These are phyloP conservation scores for Amphipyra tragopoginis DNA, from an alignment of 2,888 invertebrate species.

Conservation along the genomic window DNA sequence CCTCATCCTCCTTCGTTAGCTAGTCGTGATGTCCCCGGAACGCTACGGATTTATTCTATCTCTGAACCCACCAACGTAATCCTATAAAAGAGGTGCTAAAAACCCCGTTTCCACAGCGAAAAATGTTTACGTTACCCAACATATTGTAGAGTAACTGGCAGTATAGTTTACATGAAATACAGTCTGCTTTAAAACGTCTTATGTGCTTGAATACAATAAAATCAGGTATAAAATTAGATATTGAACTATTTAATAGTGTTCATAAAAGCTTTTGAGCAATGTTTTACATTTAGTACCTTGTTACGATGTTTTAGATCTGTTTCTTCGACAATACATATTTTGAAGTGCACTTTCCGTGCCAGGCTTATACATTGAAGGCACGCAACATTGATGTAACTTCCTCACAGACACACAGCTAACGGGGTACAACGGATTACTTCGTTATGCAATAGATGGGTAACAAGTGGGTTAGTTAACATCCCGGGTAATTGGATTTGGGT, in stretches of 20 bases:
- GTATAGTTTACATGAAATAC: neutral
- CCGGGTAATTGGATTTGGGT: constrained; percentile 46
- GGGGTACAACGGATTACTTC: constrained; percentile 22
- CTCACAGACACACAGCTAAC: constrained; percentile 28
- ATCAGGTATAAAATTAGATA: neutral
- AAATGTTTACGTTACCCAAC: constrained; percentile 15
- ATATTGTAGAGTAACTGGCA: constrained; percentile 7
- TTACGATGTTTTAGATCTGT: constrained; percentile 7
- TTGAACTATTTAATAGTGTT: constrained; percentile 9
- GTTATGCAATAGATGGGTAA: constrained; percentile 45
- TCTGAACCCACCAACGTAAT: constrained; percentile 33
- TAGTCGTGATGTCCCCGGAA: constrained; percentile 45
- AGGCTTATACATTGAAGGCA: constrained; percentile 26
- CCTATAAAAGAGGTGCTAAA: constrained; percentile 42
- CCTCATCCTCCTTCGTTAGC: constrained; percentile 40
- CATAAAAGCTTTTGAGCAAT: constrained; percentile 20
- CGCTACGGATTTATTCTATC: constrained; percentile 40
- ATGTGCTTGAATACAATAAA: neutral
- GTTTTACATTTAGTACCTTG: constrained; percentile 6
- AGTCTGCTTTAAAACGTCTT: neutral
- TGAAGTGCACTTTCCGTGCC: constrained; percentile 21
- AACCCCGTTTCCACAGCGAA: constrained; percentile 9
- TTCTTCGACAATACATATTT: constrained; percentile 18
- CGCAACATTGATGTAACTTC: constrained; percentile 22
- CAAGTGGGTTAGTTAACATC: constrained; percentile 54